Base-by-base conservation (phyloP, 2,113 vertebrate species). In the Platichthys flesus region DNA sequence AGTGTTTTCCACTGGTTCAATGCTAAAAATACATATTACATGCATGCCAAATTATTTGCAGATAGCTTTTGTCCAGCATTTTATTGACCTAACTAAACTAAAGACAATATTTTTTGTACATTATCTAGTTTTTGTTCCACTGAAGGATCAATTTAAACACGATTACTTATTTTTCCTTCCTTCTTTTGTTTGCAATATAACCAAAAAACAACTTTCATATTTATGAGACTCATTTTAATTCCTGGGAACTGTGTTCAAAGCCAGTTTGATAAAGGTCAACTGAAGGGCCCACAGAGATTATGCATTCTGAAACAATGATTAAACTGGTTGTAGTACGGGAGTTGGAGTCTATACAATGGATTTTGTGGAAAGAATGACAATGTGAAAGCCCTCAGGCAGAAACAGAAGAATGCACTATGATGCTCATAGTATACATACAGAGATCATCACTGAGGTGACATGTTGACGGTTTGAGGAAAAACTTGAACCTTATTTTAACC, bases 161-260 rank as follows among this genome's bases (percentile, higher is more conserved):
- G 23, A 57, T 35, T 67, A 14, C 26, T 20, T 14, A 21, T 15
- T n/a, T 57, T 21, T 42, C 15, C 20, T 21, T n/a, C n/a, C 40
- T 45, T 59, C 6, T 2, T 12, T 45, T 5, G 42, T 18, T 9
- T 60, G 20, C 15, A 56, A 67, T 72, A 31, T 62, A 7, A 58
- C 8, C 4, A 68, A 56, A 23, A 61, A 28, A 15, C 4, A 20
- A 18, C 4, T 7, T 18, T 58, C 54, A 45, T 45, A 20, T 45
- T 26, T 26, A 26, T 8, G 16, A 26, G 40, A 71, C 13, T 28
- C 55, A 68, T 72, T 62, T 31, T 54, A 24, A 55, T 71, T 66
- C 40, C n/a, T 40, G 16, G 61, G 26, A 59, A 62, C 21, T 20
- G 47, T 59, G 20, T 65, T 76, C 45, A 69, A 64, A 60, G 45